A percentile compares a stretch with the other conserved stretches of the same genome.
Conservation (phyloP, 2,113 vertebrate genomes). For the Lepisosteus osseus region DNA sequence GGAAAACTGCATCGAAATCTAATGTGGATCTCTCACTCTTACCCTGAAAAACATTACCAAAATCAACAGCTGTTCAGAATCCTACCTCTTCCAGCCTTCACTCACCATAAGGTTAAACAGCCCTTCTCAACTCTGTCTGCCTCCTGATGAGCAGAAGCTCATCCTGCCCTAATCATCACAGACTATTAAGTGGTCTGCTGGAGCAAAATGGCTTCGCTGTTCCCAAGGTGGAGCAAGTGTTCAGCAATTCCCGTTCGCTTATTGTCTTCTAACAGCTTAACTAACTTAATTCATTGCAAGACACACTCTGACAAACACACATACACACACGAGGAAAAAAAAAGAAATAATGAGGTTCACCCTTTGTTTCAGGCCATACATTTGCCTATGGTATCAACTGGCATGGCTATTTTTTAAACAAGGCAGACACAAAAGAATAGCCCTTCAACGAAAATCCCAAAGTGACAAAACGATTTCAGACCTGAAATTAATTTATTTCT, state of each 20-base stretch:
- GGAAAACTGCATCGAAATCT: no score
- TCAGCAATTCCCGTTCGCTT: slow-evolving; percentile 46
- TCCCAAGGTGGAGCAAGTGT: slow-evolving; percentile 49
- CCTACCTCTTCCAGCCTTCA: slow-evolving; percentile 20
- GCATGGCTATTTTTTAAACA: slow-evolving; percentile 7
- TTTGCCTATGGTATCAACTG: neutral
- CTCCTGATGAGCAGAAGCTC: slow-evolving; percentile 50
- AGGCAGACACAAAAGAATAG: neutral
- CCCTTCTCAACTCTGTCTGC: slow-evolving; percentile 42
- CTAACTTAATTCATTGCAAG: slow-evolving; percentile 60
- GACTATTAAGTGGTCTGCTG: slow-evolving; percentile 57
- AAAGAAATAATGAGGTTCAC: slow-evolving; percentile 41
- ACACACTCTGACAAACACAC: slow-evolving; percentile 48
- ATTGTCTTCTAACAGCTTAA: slow-evolving; percentile 47
- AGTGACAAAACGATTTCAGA: neutral
- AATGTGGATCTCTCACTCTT: no score
- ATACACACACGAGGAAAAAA: slow-evolving; percentile 35
- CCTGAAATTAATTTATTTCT: slow-evolving; percentile 16
- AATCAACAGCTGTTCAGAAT: no score
- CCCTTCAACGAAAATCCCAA: slow-evolving; percentile 4
- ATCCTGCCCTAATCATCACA: slow-evolving; percentile 45
- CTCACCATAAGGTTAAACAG: slow-evolving; percentile 35
- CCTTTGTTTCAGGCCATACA: slow-evolving; percentile 8
- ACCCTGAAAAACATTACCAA: no score
- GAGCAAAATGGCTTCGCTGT: slow-evolving; percentile 58